Evolutionary conservation across 2,797 vertebrate species (phyloP).

Genomic region (Enteromius trimaculatus): DNA sequence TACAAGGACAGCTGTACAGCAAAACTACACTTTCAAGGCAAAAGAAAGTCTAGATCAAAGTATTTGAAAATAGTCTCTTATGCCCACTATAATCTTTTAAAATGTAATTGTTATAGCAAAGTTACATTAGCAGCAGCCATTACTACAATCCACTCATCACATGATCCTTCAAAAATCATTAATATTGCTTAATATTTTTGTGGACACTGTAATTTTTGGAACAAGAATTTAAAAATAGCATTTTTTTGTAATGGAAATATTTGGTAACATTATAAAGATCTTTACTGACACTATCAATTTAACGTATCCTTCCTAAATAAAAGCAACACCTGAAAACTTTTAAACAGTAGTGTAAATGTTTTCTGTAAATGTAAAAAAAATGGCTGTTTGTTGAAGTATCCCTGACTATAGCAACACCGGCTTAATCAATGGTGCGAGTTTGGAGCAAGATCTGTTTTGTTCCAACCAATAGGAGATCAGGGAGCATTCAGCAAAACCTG

Average conservation of each 20-base stretch:
- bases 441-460: background rate
- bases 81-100: background rate
- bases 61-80: background rate
- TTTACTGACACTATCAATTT: background rate
- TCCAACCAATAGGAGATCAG: background rate
- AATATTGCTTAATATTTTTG: background rate
- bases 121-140: background rate
- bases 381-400: constrained; percentile 11
- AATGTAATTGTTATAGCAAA: background rate
- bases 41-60: background rate
- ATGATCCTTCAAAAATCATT: background rate
- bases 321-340: background rate
- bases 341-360: background rate
- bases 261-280: background rate
- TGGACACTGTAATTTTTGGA: background rate
- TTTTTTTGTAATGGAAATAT: background rate
- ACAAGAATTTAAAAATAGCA: background rate
- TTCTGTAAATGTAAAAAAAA: background rate
- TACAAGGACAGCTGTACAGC: background rate
- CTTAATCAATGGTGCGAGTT: background rate
- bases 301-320: background rate
- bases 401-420: background rate
- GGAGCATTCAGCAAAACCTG: background rate
- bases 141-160: background rate
- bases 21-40: background rate